A percentile compares a stretch with the other conserved stretches of the same genome.
Conservation (phyloP, 2,888 invertebrate species). For the Idaea aversata region DNA sequence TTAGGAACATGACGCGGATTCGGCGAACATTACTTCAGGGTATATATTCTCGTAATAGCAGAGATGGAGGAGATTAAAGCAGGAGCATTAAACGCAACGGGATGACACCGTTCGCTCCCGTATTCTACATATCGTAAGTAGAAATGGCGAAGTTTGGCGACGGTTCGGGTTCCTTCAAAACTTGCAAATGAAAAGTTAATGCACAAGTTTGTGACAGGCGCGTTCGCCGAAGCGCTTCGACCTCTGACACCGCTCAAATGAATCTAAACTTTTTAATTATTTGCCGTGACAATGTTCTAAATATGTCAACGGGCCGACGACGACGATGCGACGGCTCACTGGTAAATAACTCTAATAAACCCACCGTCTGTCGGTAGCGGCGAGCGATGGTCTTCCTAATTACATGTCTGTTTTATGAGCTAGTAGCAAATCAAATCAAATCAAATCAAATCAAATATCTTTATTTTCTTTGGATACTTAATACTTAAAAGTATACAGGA, state of each 20-base stretch:
- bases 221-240: slow-evolving; percentile 50
- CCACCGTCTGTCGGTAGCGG: slow-evolving; percentile 4
- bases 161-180: slow-evolving; percentile 55
- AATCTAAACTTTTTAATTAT: slow-evolving; percentile 69
- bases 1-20: neutral
- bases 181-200: slow-evolving; percentile 76
- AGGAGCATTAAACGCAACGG: slow-evolving; percentile 12
- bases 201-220: slow-evolving; percentile 65
- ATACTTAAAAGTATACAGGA: too few species aligned
- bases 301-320: slow-evolving; percentile 42
- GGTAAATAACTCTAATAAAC: slow-evolving; percentile 22
- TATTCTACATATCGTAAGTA: slow-evolving; percentile 48
- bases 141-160: slow-evolving; percentile 54
- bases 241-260: slow-evolving; percentile 52
- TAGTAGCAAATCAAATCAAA: too few species aligned
- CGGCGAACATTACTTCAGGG: slow-evolving; percentile 3
- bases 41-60: slow-evolving; percentile 16
- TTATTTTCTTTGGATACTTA: too few species aligned
- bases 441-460: too few species aligned
- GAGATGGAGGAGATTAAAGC: slow-evolving; percentile 13
- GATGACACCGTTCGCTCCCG: slow-evolving; percentile 21
- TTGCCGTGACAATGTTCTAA: slow-evolving; percentile 46
- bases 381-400: slow-evolving; percentile 20
- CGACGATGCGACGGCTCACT: too few species aligned
- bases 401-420: slow-evolving; percentile 20